These are phyloP conservation scores for Aphelinus certus DNA, from an alignment of 1,140 invertebrate genomes.

Conservation along the genomic window DNA sequence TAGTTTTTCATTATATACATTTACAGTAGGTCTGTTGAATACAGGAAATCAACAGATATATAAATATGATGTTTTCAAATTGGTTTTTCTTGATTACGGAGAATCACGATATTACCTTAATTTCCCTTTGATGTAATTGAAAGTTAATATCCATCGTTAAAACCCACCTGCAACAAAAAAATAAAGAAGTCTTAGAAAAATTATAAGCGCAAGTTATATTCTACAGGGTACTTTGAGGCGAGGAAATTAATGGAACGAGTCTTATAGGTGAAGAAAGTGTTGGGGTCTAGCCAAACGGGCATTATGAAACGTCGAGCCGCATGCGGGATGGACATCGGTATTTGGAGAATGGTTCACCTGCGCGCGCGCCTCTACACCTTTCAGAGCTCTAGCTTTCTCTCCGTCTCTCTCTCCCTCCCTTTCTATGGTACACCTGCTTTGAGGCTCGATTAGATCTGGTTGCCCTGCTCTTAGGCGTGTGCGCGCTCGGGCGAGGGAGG, in stretches of 20 bases:
- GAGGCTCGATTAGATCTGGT: conserved; percentile 27
- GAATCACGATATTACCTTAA: too few species aligned
- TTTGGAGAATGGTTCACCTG: conserved; percentile 14
- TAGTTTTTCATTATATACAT: too few species aligned
- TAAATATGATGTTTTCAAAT: too few species aligned
- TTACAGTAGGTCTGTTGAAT: too few species aligned
- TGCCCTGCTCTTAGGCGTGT: neutral
- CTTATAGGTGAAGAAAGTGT: too few species aligned
- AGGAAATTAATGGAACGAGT: too few species aligned
- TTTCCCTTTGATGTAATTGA: too few species aligned
- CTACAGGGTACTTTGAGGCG: too few species aligned
- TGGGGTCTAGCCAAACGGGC: too few species aligned
- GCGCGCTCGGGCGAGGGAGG: neutral
- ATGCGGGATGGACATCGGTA: conserved; percentile 1
- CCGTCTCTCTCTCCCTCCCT: neutral
- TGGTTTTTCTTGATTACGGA: too few species aligned
- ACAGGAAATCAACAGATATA: too few species aligned
- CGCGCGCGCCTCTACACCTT: neutral
- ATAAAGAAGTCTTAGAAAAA: neutral
- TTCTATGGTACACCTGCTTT: conserved; percentile 20
- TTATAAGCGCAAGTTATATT: neutral
- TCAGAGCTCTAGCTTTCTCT: neutral
- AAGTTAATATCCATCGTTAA: too few species aligned
- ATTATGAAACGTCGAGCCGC: conserved; percentile 16
- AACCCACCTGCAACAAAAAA: conserved; percentile 23